phyloP scores from a whole-genome alignment of 2,113 vertebrate genomes.

The Shinisaurus crocodilurus region DNA sequence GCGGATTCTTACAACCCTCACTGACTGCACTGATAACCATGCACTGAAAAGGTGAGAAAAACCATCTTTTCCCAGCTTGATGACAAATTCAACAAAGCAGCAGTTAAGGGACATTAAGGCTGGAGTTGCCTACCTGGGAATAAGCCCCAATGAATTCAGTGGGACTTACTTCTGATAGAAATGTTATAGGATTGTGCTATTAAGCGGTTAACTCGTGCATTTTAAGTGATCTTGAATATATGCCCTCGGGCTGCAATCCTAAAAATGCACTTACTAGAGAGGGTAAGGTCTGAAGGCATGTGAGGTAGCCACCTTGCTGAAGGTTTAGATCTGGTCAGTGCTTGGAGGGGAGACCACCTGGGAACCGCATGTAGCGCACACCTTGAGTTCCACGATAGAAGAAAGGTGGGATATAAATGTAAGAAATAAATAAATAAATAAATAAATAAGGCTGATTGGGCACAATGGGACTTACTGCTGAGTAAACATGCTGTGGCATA shows the following conservation, averaged over 20 bases:
- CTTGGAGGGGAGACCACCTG: too few species aligned
- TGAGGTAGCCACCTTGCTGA: too few species aligned
- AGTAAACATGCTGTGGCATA: background rate
- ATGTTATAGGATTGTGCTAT: background rate
- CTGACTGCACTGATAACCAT: background rate
- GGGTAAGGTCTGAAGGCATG: too few species aligned
- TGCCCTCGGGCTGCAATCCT: background rate
- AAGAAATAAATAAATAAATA: too few species aligned
- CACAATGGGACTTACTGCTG: background rate
- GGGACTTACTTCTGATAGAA: background rate
- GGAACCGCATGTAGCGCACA: too few species aligned
- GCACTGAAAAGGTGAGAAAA: background rate
- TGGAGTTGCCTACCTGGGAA: background rate
- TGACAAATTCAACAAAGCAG: background rate
- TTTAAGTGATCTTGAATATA: background rate
- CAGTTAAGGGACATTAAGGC: background rate
- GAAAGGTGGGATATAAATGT: too few species aligned
- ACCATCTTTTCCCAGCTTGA: background rate
- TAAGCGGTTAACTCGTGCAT: background rate
- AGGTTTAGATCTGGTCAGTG: too few species aligned
- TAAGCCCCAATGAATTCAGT: background rate
- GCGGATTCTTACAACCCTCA: background rate
- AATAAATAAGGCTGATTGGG: background rate
- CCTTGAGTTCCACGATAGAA: too few species aligned
- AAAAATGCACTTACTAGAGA: background rate